These are phyloP conservation scores for Limnephilus lunatus DNA, from an alignment of 2,888 invertebrate genomes.

Conservation along the genomic window DNA sequence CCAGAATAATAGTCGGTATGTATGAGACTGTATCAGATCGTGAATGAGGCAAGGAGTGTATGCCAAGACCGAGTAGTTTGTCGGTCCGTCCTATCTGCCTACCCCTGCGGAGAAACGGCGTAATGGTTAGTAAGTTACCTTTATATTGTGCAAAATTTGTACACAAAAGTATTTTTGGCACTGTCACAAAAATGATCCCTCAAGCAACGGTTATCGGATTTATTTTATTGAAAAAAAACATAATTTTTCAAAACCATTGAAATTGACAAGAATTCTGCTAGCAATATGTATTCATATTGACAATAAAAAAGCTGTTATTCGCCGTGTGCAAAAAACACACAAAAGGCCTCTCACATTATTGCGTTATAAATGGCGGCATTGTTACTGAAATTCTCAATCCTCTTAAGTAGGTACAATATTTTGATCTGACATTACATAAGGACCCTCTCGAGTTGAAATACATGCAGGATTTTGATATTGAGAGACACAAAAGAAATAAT, in stretches of 20 bases:
- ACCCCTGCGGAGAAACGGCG: no score
- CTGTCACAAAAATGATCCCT: neutral
- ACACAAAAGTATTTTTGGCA: no score
- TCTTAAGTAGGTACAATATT: conserved; percentile 64
- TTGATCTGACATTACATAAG: conserved; percentile 60
- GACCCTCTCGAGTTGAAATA: conserved; percentile 42
- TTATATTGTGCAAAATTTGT: no score
- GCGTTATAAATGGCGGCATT: conserved; percentile 37
- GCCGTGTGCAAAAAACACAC: neutral
- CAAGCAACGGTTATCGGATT: no score
- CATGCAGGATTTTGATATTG: conserved; percentile 51
- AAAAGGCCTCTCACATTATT: neutral
- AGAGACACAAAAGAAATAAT: conserved; percentile 48
- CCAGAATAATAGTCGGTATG: no score
- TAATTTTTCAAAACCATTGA: neutral
- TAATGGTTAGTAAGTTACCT: no score
- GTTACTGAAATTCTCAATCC: conserved; percentile 37
- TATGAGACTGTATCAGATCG: no score
- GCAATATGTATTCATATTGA: neutral
- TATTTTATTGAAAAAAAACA: no score
- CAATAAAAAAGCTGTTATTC: neutral
- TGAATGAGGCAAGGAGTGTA: no score
- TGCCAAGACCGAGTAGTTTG: no score
- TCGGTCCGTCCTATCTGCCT: no score
- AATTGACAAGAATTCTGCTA: neutral